phyloP scores from a whole-genome alignment of 2,797 vertebrate species.

The Leptoclinus maculatus region DNA sequence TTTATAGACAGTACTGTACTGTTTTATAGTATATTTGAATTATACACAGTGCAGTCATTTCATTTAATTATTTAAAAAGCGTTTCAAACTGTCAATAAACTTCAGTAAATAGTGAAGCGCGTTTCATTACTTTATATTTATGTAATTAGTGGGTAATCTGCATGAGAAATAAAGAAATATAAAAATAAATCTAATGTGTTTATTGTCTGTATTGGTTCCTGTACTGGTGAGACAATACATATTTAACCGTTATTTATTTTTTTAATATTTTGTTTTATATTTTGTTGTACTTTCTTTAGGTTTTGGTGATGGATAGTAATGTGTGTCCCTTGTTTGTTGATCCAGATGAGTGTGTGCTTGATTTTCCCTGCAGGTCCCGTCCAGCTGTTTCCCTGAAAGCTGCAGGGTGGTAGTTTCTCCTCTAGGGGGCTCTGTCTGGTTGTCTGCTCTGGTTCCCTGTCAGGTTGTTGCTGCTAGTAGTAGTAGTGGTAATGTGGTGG shows the following conservation, averaged over 20 bases:
- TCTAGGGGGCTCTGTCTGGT: slow-evolving; percentile 68
- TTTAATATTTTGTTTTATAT: background rate
- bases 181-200: background rate
- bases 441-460: slow-evolving; percentile 19
- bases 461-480: background rate
- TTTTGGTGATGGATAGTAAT: background rate
- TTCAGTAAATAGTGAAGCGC: background rate
- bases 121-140: too few relatives aligned
- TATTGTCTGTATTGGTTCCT: background rate
- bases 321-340: background rate
- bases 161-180: too few relatives aligned
- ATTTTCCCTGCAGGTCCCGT: background rate
- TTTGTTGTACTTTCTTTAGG: background rate
- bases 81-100: background rate
- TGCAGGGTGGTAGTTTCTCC: slow-evolving; percentile 51
- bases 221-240: background rate
- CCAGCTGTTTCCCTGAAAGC: background rate
- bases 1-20: background rate
- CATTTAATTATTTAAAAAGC: background rate
- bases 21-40: background rate
- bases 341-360: background rate
- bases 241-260: background rate
- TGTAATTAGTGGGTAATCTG: too few relatives aligned
- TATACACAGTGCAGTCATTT: background rate
- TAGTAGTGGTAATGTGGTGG: slow-evolving; percentile 4